phyloP scores from a whole-genome alignment of 2,113 vertebrate genomes.

The Amphilophus citrinellus region DNA sequence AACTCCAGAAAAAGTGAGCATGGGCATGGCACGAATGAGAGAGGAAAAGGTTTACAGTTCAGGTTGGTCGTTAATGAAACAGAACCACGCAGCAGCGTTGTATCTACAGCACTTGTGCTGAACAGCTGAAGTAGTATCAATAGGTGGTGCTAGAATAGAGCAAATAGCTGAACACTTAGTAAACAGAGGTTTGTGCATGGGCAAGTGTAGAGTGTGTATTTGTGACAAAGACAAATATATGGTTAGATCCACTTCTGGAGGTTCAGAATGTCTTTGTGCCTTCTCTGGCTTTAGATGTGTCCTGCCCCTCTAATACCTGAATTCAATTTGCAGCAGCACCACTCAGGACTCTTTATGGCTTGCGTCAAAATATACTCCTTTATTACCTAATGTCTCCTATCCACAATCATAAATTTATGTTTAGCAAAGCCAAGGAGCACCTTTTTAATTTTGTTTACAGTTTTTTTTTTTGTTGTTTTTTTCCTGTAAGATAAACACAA shows the following conservation, averaged over 20 bases:
- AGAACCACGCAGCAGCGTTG: not conserved
- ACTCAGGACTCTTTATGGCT: conserved; percentile 14
- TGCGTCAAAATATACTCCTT: conserved; percentile 33
- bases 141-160: conserved; percentile 82
- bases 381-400: conserved; percentile 12
- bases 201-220: not conserved
- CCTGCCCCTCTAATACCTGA: not conserved
- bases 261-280: not conserved
- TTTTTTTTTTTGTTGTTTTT: not conserved
- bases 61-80: not conserved
- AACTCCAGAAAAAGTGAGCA: conserved; percentile 12
- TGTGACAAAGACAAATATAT: conserved; percentile 1
- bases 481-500: not conserved
- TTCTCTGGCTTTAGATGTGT: not conserved
- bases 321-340: conserved; percentile 41
- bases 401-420: conserved; percentile 34
- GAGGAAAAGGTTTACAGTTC: conserved; percentile 9
- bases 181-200: not conserved
- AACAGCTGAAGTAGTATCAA: conserved; percentile 57
- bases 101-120: conserved; percentile 1
- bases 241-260: conserved; percentile 5
- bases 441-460: conserved; percentile 27
- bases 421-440: not conserved
- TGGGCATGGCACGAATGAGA: not conserved
- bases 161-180: conserved; percentile 32